A percentile compares a stretch with the other conserved stretches of the same genome.
Evolutionary conservation across 2,888 invertebrate genomes (phyloP).

Genomic region (Scaptomyza caliginosa): DNA sequence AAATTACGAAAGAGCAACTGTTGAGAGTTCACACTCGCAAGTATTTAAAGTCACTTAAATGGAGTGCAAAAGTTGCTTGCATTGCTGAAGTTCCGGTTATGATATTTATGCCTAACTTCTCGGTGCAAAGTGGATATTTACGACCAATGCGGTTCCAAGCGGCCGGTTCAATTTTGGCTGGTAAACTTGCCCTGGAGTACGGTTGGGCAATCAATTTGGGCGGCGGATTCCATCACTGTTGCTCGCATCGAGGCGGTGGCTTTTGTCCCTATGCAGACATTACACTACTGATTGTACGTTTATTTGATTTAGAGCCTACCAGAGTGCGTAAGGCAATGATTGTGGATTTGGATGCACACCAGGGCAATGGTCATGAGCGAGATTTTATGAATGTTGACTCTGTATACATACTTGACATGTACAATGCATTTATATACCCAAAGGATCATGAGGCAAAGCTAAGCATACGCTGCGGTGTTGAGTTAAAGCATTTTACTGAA

Average conservation of each 20-base stretch:
- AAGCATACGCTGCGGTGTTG: constrained; percentile 89
- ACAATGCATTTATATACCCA: constrained; percentile 92
- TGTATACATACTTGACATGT: constrained; percentile 95
- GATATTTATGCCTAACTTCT: constrained; percentile 90
- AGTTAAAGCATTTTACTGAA: constrained; percentile 86
- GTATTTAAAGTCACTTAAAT: constrained; percentile 89
- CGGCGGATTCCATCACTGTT: constrained; percentile 95
- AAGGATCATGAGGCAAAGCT: constrained; percentile 89
- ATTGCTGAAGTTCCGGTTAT: constrained; percentile 92
- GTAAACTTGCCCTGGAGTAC: constrained; percentile 91
- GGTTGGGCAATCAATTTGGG: constrained; percentile 96
- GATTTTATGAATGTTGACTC: constrained; percentile 89
- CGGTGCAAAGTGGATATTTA: constrained; percentile 90
- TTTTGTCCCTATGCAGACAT: constrained; percentile 97
- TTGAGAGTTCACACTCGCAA: constrained; percentile 90
- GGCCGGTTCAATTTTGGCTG: constrained; percentile 92
- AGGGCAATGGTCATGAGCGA: constrained; percentile 94
- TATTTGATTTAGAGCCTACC: constrained; percentile 86
- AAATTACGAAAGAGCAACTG: constrained; percentile 89
- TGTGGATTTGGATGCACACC: constrained; percentile 96
- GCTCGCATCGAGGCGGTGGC: constrained; percentile 90
- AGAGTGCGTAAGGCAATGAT: constrained; percentile 90
- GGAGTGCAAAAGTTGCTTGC: constrained; percentile 91
- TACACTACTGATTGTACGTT: constrained; percentile 89
- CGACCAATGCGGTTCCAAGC: constrained; percentile 92